These are phyloP conservation scores for Otus sunia DNA, from an alignment of 2,113 vertebrate genomes.

Conservation along the genomic window DNA sequence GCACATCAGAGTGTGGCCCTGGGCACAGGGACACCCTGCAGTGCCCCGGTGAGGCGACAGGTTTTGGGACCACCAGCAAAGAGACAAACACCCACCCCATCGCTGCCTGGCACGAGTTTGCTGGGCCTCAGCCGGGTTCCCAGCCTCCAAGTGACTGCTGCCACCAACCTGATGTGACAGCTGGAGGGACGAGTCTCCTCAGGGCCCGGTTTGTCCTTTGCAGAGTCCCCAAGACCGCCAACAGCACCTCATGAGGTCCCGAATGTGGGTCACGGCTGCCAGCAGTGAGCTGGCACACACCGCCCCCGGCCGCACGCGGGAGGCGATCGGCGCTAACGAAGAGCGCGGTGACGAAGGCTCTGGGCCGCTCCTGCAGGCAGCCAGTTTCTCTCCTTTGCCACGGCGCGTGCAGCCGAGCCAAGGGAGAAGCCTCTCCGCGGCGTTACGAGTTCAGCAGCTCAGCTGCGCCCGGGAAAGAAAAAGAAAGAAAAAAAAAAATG, in stretches of 20 bases:
- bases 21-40: neutral
- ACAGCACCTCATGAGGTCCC: neutral
- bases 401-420: fast-evolving
- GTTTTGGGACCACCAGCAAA: neutral
- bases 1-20: neutral
- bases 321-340: fast-evolving
- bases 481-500: neutral
- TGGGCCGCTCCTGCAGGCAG: neutral
- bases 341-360: fast-evolving
- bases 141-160: neutral
- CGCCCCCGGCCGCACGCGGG: fast-evolving
- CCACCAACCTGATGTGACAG: neutral
- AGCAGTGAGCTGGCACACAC: neutral
- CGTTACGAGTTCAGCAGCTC: constrained; percentile 2
- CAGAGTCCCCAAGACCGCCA: neutral
- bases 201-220: neutral
- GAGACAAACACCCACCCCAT: no score
- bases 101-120: neutral
- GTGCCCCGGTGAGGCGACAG: neutral
- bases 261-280: neutral
- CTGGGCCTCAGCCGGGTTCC: neutral
- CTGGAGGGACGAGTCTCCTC: neutral
- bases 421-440: neutral
- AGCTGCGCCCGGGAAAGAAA: neutral
- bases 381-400: neutral